Evolutionary conservation across 2,113 vertebrate species (phyloP).

Genomic region (Barnardius zonarius): DNA sequence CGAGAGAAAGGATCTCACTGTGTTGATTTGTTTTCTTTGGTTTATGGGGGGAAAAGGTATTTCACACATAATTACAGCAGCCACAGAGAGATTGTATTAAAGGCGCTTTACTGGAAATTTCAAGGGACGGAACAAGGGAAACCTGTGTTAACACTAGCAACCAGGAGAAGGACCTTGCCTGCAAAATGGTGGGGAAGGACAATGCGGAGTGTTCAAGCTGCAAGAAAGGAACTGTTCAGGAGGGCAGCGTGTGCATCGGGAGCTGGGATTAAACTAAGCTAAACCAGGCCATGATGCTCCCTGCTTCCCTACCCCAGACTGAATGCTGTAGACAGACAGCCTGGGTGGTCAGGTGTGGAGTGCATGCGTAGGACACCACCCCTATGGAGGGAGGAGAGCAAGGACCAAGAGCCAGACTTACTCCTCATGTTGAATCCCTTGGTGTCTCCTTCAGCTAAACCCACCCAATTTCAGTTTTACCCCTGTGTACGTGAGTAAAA

Average conservation of each 20-base stretch:
- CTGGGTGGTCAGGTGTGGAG: slow-evolving; percentile 34
- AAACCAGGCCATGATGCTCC: not conserved
- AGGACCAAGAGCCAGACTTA: not conserved
- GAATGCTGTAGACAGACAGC: not conserved
- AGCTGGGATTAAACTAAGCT: slow-evolving; percentile 9
- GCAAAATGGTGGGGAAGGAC: slow-evolving; percentile 43
- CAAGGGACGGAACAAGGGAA: slow-evolving; percentile 75
- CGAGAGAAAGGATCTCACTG: slow-evolving; percentile 74
- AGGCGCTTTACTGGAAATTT: slow-evolving; percentile 80
- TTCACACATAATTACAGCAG: slow-evolving; percentile 82
- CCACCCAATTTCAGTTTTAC: not conserved
- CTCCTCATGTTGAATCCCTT: not conserved
- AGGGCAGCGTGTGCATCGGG: slow-evolving; percentile 34
- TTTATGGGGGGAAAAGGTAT: slow-evolving; percentile 74
- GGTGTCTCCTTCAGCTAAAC: not conserved
- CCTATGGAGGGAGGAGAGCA: not conserved
- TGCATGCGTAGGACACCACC: not conserved
- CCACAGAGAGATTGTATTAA: slow-evolving; percentile 76
- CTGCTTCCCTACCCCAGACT: not conserved
- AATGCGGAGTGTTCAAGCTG: slow-evolving; percentile 59
- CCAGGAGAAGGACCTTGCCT: slow-evolving; percentile 52
- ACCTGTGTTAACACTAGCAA: slow-evolving; percentile 71
- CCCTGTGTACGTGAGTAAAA: not conserved
- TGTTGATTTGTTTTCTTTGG: slow-evolving; percentile 80
- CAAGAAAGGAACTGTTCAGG: slow-evolving; percentile 65